These are phyloP conservation scores for Crambe crambe DNA, from an alignment of 37 sponge, comb jelly and placozoan genomes.

Conservation along the genomic window DNA sequence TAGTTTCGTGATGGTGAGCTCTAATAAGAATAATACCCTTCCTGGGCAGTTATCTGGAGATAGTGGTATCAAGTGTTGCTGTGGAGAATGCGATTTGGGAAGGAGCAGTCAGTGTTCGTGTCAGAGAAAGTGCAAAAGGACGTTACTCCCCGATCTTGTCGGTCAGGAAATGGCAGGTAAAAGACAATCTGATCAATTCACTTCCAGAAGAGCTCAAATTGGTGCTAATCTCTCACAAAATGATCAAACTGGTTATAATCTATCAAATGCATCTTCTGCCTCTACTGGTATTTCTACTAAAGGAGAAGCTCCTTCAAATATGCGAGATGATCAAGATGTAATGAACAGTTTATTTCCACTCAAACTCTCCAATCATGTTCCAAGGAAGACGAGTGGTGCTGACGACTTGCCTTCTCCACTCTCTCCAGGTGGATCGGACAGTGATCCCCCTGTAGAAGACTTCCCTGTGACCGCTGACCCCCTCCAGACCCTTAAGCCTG, in stretches of 20 bases:
- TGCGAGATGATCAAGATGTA: not conserved
- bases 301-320: not conserved
- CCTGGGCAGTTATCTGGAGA: not conserved
- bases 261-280: too few species aligned
- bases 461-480: not conserved
- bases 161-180: not conserved
- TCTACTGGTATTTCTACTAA: too few species aligned
- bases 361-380: not conserved
- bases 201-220: too few species aligned
- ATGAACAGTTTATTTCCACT: not conserved
- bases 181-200: too few species aligned
- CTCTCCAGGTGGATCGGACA: slow-evolving; percentile 1
- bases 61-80: not conserved
- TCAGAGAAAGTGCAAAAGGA: not conserved
- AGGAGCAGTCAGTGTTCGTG: not conserved
- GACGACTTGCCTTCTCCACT: slow-evolving; percentile 17
- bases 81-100: not conserved
- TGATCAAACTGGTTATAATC: too few species aligned
- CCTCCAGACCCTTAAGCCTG: not conserved
- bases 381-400: not conserved
- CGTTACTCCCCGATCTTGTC: not conserved
- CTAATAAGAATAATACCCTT: not conserved
- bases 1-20: not conserved
- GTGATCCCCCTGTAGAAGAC: not conserved
- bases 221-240: too few species aligned